Percentiles rank a stretch among this genome's conserved stretches.
These are phyloP conservation scores for Ophion ventricosus DNA, from an alignment of 2,888 invertebrate species.

Conservation along the genomic window DNA sequence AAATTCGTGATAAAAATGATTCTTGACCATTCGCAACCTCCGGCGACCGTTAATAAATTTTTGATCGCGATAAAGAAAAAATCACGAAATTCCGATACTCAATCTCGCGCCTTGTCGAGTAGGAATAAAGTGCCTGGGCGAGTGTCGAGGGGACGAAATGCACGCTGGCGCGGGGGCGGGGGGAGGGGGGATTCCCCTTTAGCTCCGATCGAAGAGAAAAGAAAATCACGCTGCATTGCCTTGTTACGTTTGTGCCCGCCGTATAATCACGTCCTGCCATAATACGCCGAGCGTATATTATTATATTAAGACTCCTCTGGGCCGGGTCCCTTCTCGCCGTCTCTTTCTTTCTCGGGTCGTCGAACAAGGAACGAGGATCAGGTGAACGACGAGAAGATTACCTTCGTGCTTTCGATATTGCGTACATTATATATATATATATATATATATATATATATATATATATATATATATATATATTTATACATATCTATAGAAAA, in stretches of 20 bases:
- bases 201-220: constrained; percentile 46
- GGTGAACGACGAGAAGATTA: constrained; percentile 52
- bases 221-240: constrained; percentile 72
- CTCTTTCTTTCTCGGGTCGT: constrained; percentile 32
- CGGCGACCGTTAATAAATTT: constrained; percentile 47
- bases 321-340: constrained; percentile 33
- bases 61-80: neutral
- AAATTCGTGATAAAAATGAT: constrained; percentile 21
- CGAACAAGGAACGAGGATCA: constrained; percentile 50
- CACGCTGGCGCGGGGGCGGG: constrained; percentile 51
- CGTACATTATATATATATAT: constrained; percentile 1
- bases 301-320: constrained; percentile 72
- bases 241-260: constrained; percentile 79
- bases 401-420: constrained; percentile 41
- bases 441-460: neutral
- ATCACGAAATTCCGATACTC: constrained; percentile 12
- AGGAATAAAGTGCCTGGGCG: constrained; percentile 12
- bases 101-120: constrained; percentile 1
- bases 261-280: constrained; percentile 77
- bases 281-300: constrained; percentile 75
- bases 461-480: constrained; percentile 7
- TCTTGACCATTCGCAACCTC: constrained; percentile 45
- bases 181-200: constrained; percentile 38
- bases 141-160: constrained; percentile 51
- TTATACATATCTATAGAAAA: neutral